Conservation (phyloP, 1,140 invertebrate species). For the Chionoecetes opilio region DNA sequence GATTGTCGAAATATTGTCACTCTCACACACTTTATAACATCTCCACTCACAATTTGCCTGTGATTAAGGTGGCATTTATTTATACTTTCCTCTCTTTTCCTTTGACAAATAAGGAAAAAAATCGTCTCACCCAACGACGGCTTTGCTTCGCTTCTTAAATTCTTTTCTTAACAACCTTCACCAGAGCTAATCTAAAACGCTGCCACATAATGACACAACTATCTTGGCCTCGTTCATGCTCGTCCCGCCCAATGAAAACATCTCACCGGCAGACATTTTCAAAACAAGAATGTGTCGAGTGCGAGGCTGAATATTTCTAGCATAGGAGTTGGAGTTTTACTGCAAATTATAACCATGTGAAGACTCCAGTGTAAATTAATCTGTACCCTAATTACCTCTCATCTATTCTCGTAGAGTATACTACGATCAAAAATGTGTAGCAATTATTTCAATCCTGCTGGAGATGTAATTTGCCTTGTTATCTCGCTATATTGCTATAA, state of each 20-base stretch:
- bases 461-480: slow-evolving; percentile 66
- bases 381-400: slow-evolving; percentile 43
- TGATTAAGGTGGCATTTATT: slow-evolving; percentile 3
- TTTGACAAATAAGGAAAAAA: not conserved
- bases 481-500: slow-evolving; percentile 62
- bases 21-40: slow-evolving; percentile 17
- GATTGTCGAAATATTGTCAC: slow-evolving; percentile 29
- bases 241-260: not conserved
- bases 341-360: slow-evolving; percentile 57
- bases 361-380: slow-evolving; percentile 62
- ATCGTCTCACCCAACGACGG: not conserved
- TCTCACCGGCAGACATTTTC: slow-evolving; percentile 28
- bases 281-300: not conserved
- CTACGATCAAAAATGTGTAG: slow-evolving; percentile 49
- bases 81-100: not conserved
- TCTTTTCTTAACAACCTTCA: not conserved
- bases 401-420: slow-evolving; percentile 45
- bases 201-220: slow-evolving; percentile 21
- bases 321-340: slow-evolving; percentile 42
- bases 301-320: slow-evolving; percentile 34
- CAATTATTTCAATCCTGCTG: slow-evolving; percentile 63
- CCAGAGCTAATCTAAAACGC: not conserved
- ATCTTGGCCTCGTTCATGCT: not conserved
- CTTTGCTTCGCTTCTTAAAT: not conserved
- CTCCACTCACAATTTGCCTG: not conserved